phyloP scores from a whole-genome alignment of 1,140 invertebrate species.

The Thaumetopoea pityocampa region DNA sequence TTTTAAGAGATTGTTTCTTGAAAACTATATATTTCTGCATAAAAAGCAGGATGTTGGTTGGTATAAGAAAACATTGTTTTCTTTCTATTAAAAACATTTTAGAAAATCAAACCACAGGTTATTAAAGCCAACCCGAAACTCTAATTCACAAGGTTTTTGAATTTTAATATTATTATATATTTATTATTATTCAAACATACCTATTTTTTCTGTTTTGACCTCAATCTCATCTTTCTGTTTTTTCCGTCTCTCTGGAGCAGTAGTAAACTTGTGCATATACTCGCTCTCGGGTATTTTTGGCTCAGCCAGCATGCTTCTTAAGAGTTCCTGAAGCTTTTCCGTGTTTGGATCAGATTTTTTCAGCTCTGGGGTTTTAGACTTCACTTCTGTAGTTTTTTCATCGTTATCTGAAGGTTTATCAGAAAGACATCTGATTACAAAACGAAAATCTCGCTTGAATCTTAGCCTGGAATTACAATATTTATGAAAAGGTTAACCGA shows the following conservation, averaged over 20 bases:
- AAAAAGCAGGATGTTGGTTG: too few species aligned
- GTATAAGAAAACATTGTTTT: too few species aligned
- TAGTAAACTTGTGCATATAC: conserved; percentile 53
- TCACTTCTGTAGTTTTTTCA: conserved; percentile 30
- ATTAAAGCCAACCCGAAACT: too few species aligned
- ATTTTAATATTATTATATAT: neutral
- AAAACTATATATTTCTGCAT: too few species aligned
- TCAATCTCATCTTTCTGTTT: conserved; percentile 46
- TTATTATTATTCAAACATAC: conserved; percentile 19
- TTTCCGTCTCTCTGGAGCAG: conserved; percentile 45
- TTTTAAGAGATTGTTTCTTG: too few species aligned
- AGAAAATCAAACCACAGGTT: too few species aligned
- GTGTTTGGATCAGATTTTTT: conserved; percentile 39
- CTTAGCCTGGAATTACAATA: conserved; percentile 39
- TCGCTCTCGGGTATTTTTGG: conserved; percentile 53
- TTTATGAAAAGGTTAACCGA: too few species aligned
- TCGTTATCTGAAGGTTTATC: conserved; percentile 55
- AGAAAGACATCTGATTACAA: conserved; percentile 47
- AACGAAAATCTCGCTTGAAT: conserved; percentile 44
- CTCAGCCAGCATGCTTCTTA: conserved; percentile 64
- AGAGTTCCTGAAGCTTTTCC: conserved; percentile 63
- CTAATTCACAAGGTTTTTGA: too few species aligned
- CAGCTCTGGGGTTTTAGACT: conserved; percentile 23
- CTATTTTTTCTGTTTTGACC: conserved; percentile 58
- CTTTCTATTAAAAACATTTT: too few species aligned